Base-by-base conservation (phyloP, 2,113 vertebrate species). In the Pelusios castaneus region DNA sequence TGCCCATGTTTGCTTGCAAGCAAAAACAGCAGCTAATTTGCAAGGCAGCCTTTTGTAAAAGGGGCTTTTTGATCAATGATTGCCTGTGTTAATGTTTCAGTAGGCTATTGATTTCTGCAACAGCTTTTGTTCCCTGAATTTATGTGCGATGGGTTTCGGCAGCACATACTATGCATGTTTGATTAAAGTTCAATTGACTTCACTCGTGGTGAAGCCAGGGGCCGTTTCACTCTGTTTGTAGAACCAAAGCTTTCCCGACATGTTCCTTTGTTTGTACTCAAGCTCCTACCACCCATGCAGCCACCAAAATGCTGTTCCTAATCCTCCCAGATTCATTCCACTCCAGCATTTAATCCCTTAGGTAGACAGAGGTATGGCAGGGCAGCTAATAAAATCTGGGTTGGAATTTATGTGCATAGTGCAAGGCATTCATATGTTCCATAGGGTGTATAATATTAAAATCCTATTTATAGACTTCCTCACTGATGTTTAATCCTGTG, bases 181-280 rank as follows among this genome's bases (percentile, higher is more conserved):
- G 99, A 99, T 99, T 99, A 98, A 99, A 98, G 98, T 98, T 99
- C 98, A 98, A 98, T 99, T 98, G 98, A 98, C 98, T 99, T 97
- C 97, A 80, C 97, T 98, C 95, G 98, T 94, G 92, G 97, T 6
- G 97, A 97, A 97, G 98, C 98, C 95, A 94, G 90, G 95, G 98
- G 98, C 98, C 96, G 98, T 81, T 98, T 98, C 97, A 84, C 97
- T 98, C 97, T 98, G 95, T 99, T 98, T 98, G 98, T 97, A 98
- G 97, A 97, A 83, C 97, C 97, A 96, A 94, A 98, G 98, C 98
- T 98, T 96, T 97, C 96, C 88, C 98, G 93, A 97, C 97, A 96
- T 94, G 88, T 93, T 97, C 98, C 98, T 99, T 99, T 99, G 99
- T 99, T 98, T 98, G 98, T 97, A 98, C 98, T 98, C 84, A 96